Conservation (phyloP, 2,888 invertebrate species). For the Metalampra italica region DNA sequence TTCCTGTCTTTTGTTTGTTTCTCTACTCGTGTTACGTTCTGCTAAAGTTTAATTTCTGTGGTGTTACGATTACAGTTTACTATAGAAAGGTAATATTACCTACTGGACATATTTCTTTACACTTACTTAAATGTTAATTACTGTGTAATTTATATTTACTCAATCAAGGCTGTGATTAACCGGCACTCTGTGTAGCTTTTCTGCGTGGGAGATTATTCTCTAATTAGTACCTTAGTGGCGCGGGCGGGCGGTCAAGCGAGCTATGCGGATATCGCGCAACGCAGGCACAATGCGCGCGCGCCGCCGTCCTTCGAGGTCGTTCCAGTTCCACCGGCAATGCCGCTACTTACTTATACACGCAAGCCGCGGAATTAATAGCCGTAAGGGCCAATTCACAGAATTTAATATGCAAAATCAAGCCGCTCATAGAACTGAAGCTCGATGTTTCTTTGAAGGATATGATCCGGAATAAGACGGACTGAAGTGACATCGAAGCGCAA, state of each 20-base stretch:
- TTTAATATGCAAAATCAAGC: no score
- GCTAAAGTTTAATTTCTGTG: not conserved
- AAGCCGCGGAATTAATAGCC: not conserved
- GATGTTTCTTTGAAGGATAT: no score
- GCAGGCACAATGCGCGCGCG: constrained; percentile 31
- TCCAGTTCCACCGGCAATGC: constrained; percentile 34
- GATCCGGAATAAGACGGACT: no score
- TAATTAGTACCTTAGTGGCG: constrained; percentile 8
- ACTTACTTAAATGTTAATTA: no score
- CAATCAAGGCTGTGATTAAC: constrained; percentile 1
- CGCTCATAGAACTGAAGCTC: no score
- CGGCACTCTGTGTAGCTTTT: constrained; percentile 2
- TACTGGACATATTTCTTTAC: not conserved
- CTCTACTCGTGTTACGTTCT: no score
- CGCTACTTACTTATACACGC: not conserved
- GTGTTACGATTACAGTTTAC: not conserved
- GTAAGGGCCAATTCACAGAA: no score
- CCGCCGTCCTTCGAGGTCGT: constrained; percentile 65
- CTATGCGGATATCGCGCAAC: constrained; percentile 72
- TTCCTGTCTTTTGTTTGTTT: not conserved
- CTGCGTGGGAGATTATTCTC: constrained; percentile 12
- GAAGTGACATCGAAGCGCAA: no score
- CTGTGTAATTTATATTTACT: not conserved
- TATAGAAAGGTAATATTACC: not conserved
- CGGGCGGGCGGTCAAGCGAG: constrained; percentile 38